Evolutionary conservation across 2,113 vertebrate species (phyloP).

Genomic region (Prunella fulvescens): DNA sequence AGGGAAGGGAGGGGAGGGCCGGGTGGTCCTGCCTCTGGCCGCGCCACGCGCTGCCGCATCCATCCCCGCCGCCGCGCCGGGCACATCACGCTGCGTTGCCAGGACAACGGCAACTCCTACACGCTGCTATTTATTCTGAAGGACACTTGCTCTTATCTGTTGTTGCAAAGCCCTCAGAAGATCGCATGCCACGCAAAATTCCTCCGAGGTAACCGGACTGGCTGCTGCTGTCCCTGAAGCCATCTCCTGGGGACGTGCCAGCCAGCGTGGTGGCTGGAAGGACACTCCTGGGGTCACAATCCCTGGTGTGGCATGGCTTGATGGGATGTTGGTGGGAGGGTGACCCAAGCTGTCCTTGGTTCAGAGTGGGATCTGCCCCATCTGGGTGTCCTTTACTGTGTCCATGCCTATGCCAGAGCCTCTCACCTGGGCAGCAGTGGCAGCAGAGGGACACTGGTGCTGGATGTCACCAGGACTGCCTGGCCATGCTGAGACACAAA

Average conservation of each 20-base stretch:
- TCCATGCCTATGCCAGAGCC: background rate
- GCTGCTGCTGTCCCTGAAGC: background rate
- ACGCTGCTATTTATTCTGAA: slow-evolving; percentile 62
- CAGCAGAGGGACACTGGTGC: background rate
- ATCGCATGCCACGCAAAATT: background rate
- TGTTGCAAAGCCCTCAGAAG: slow-evolving; percentile 41
- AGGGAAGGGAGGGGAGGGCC: background rate
- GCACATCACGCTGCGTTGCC: slow-evolving; percentile 67
- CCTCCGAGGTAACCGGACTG: background rate
- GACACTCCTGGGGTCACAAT: background rate
- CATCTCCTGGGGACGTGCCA: accelerated
- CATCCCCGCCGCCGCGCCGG: slow-evolving; percentile 6
- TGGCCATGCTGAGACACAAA: background rate
- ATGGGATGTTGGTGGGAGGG: accelerated
- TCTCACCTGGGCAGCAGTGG: background rate
- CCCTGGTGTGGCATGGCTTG: accelerated
- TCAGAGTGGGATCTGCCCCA: background rate
- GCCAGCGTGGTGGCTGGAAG: background rate
- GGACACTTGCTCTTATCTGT: slow-evolving; percentile 57
- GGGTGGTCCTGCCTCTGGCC: background rate
- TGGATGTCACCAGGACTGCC: accelerated
- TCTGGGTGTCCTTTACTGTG: accelerated
- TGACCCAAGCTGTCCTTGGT: background rate
- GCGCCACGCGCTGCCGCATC: background rate
- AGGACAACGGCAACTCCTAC: slow-evolving; percentile 70